Evolutionary conservation across 2,797 vertebrate species (phyloP), one percentile per base, ranked within the genome.

Genomic region (Dendrocincla fuliginosa): DNA sequence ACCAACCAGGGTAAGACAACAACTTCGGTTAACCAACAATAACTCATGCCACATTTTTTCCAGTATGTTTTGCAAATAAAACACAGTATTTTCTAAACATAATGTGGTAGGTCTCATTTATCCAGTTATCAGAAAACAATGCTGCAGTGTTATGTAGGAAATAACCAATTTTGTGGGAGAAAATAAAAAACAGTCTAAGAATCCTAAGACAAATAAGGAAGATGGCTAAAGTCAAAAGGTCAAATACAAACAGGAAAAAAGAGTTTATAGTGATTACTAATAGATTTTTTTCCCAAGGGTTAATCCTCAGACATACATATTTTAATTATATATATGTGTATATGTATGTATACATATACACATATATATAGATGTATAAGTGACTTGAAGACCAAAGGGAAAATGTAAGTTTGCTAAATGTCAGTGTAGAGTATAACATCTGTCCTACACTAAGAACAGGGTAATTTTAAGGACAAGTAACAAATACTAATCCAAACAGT

Each of bases 61-160:
- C 71, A 74, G 37, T 17, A n/a, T 59, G 59, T 92, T 92, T 90
- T 92, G 74, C 84, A 94, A 94, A 95, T 92, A 93, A 80, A 95
- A 61, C 56, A 67, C 32, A 35, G 28, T 68, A 70, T 80, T 84
- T 87, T 74, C 93, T 74, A 92, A 84, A 89, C 56, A 82, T 35
- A 39, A 87, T 15, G 52, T 0, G 0, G 90, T 65, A 46, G 32
- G 42, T 89, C 63, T 84, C 16, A 6, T 63, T 94, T 90, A 92
- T 81, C 87, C 2, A 1, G 53, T 37, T 87, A 89, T 84, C 61
- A 70, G 60, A 71, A 87, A 92, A 76, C 70, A 87, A 27, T 7
- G 13, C 32, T 60, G 16, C 5, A 1, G 42, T 56, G 41, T 70
- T 89, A 89, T 56, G 19, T 20, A 83, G 88, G 90, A 97, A 96